Conservation (phyloP, 2,113 vertebrate species). For the Tetrax tetrax region DNA sequence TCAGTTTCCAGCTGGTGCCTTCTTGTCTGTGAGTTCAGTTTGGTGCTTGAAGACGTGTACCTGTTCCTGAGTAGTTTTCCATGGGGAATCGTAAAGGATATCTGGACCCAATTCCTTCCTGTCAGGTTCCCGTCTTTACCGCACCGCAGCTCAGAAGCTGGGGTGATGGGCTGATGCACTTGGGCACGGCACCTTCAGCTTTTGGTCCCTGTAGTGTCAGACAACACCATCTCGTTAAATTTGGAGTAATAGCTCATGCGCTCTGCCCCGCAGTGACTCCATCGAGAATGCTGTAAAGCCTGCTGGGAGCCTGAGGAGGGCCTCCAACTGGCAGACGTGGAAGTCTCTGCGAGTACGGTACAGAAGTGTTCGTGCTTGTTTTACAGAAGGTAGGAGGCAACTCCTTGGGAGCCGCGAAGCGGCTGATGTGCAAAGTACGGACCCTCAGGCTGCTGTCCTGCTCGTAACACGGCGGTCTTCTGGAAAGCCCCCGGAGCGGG, state of each 20-base stretch:
- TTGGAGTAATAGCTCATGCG: not conserved
- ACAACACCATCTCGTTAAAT: not conserved
- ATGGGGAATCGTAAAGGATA: not conserved
- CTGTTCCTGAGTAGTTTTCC: not conserved
- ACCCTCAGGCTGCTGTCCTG: not conserved
- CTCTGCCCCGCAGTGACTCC: not conserved
- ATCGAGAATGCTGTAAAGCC: not conserved
- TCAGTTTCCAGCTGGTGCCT: not conserved
- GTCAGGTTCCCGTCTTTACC: not conserved
- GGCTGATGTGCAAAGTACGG: rapidly evolving
- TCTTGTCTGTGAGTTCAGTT: not conserved
- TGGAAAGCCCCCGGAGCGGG: not conserved
- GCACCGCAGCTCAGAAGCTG: not conserved
- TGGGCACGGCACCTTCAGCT: not conserved
- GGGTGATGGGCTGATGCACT: not conserved
- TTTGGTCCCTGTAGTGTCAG: not conserved
- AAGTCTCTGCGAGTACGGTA: not conserved
- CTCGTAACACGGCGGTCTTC: rapidly evolving
- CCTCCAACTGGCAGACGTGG: not conserved
- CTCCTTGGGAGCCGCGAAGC: not conserved
- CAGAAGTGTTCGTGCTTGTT: not conserved
- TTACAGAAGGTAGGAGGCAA: not conserved
- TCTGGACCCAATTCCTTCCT: not conserved
- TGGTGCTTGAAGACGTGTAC: not conserved
- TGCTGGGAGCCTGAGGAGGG: not conserved